Conservation (phyloP, 2,797 vertebrate genomes). For the Psittacula derbiana region DNA sequence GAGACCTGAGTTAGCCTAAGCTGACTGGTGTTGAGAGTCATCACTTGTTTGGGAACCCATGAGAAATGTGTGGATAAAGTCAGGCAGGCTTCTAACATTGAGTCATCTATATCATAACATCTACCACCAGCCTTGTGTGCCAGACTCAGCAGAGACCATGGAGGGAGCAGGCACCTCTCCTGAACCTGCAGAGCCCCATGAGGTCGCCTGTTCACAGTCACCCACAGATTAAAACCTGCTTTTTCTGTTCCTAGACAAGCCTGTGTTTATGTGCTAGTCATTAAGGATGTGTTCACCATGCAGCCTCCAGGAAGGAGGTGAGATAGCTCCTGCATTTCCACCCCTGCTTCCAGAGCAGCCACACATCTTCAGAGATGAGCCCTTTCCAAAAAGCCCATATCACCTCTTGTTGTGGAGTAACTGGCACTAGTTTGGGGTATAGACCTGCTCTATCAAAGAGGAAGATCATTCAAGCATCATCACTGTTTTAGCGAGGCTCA, state of each 20-base stretch:
- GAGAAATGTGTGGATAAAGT: not conserved
- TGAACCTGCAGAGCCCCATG: accelerated
- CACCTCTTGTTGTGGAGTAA: not conserved
- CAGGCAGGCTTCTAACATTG: not conserved
- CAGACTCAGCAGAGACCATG: not conserved
- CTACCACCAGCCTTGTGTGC: not conserved
- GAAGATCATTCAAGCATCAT: not conserved
- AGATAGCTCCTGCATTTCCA: not conserved
- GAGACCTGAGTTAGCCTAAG: not conserved
- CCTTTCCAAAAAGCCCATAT: accelerated
- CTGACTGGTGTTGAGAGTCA: not conserved
- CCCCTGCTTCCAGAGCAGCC: not conserved
- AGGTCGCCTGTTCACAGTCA: not conserved
- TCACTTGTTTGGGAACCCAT: not conserved
- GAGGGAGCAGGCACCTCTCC: not conserved
- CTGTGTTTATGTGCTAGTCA: not conserved
- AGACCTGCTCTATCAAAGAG: not conserved
- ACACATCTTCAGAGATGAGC: not conserved
- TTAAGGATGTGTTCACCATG: not conserved
- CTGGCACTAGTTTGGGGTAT: not conserved
- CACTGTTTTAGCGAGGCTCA: not conserved
- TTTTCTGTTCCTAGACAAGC: not conserved
- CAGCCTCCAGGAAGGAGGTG: not conserved
- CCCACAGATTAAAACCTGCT: not conserved
- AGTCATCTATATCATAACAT: not conserved